Base-by-base conservation (phyloP, 2,113 vertebrate species). In the Barnardius zonarius region DNA sequence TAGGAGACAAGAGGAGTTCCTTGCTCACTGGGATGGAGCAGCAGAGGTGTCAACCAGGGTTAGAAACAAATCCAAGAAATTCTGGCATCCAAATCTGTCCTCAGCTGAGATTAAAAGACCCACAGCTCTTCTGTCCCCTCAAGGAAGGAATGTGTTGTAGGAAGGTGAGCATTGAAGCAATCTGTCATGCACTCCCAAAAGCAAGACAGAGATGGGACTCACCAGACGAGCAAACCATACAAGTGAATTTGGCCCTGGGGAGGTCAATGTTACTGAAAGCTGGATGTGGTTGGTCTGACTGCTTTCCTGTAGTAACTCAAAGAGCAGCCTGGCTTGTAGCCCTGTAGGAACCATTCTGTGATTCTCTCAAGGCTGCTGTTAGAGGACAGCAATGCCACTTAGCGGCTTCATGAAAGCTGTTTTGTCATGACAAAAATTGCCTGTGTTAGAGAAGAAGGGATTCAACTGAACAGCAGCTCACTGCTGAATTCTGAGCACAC, bases 371-470 rank as follows among this genome's bases (percentile, higher is more conserved):
- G 33, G 23, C 52, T 68, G 2, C 22, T 64, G 49, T 59, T 37
- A 57, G 23, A 82, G 88, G 74, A 83, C 81, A 93, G 79, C 74
- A 92, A 83, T 96, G 94, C 61, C 93, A 83, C 92, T 92, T 78
- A 85, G 94, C 88, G 93, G 93, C 39, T 83, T 90, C 6, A 27
- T 17, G 44, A 86, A 91, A 88, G 41, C 43, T 69, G 13, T 49
- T 86, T 83, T 51, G 35, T 72, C n/a, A 16, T 41, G 4, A 27
- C 35, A 88, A 77, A 31, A 22, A 4, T 2, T 24, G 16, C 27
- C 46, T 8, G 3, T 44, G 11, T 66, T 35, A 68, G 49, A 37
- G 6, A 64, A 28, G 17, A 37, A 72, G 13, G 4, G 17, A 19
- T 24, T 88, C 2, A 1, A 35, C 3, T 8, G 30, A 64, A n/a